Evolutionary conservation across 2,797 vertebrate genomes (phyloP).

Genomic region (Takifugu ocellatus): DNA sequence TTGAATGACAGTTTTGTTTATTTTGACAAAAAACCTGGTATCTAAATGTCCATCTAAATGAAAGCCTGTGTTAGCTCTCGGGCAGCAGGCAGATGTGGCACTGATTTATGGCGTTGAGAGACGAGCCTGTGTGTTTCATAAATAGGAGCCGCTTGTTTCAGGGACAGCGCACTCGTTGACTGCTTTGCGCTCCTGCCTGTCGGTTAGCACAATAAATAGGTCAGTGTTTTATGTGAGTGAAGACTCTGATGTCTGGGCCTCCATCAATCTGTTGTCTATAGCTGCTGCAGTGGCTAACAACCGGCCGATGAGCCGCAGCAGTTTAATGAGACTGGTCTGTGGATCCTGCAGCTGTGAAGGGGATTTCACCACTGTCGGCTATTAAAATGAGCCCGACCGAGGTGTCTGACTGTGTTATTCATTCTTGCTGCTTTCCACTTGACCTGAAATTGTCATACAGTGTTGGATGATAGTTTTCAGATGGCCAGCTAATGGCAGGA

Average conservation of each 20-base stretch:
- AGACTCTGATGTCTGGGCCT: slow-evolving; percentile 55
- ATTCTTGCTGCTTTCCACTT: slow-evolving; percentile 7
- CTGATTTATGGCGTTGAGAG: slow-evolving; percentile 36
- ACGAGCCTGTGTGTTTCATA: slow-evolving; percentile 38
- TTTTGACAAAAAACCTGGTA: slow-evolving; percentile 3
- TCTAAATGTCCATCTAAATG: not conserved
- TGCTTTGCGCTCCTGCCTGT: slow-evolving; percentile 42
- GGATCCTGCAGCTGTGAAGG: not conserved
- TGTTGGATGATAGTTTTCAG: too few relatives aligned
- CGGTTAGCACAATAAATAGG: slow-evolving; percentile 65
- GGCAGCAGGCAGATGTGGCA: slow-evolving; percentile 7
- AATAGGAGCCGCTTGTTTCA: slow-evolving; percentile 54
- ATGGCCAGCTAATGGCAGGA: too few relatives aligned
- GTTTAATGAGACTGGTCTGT: slow-evolving; percentile 7
- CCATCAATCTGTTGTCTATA: slow-evolving; percentile 49
- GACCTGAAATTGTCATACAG: too few relatives aligned
- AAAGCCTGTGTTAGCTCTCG: slow-evolving; percentile 9
- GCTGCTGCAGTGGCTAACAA: slow-evolving; percentile 12
- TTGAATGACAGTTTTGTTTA: slow-evolving; percentile 7
- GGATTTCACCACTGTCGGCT: not conserved
- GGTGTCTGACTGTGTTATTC: slow-evolving; percentile 15
- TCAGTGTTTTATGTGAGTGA: slow-evolving; percentile 64
- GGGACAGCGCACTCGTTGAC: slow-evolving; percentile 37
- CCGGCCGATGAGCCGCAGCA: slow-evolving; percentile 30
- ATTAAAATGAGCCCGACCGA: slow-evolving; percentile 14